Evolutionary conservation across 2,888 invertebrate species (phyloP).

Genomic region (Melinaea marsaeus): DNA sequence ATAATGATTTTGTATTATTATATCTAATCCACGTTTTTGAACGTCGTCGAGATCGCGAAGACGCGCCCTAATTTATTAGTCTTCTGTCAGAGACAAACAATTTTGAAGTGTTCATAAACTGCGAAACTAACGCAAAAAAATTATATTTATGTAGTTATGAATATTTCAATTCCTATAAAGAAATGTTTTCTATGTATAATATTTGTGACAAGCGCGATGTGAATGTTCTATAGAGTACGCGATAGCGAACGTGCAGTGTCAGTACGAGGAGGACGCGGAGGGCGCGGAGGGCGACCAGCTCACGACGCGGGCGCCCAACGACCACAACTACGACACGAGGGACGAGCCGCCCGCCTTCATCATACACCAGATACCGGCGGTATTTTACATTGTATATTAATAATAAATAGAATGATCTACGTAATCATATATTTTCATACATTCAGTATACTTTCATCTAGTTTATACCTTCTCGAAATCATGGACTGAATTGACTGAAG

Average conservation of each 20-base stretch:
- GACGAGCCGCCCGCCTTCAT: slow-evolving; percentile 73
- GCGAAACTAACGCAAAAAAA: too few relatives aligned
- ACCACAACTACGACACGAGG: slow-evolving; percentile 67
- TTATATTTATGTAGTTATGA: too few relatives aligned
- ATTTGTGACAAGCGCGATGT: too few relatives aligned
- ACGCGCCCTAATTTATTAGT: too few relatives aligned
- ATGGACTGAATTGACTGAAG: too few relatives aligned
- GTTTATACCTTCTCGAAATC: too few relatives aligned
- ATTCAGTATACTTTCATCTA: not conserved
- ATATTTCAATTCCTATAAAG: too few relatives aligned
- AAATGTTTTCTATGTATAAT: too few relatives aligned
- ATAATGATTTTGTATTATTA: slow-evolving; percentile 18
- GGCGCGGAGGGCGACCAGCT: slow-evolving; percentile 45
- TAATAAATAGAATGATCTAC: not conserved
- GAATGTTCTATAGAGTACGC: slow-evolving; percentile 60
- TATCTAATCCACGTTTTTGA: not conserved
- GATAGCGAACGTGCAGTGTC: slow-evolving; percentile 81
- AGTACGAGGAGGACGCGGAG: slow-evolving; percentile 73
- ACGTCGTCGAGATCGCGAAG: too few relatives aligned
- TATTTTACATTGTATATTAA: slow-evolving; percentile 18
- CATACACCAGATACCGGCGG: slow-evolving; percentile 58
- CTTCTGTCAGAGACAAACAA: too few relatives aligned
- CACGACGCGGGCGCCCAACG: slow-evolving; percentile 36
- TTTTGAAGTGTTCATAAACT: too few relatives aligned
- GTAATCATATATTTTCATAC: not conserved